phyloP scores from a whole-genome alignment of 2,113 vertebrate species.

The Acanthochromis polyacanthus region DNA sequence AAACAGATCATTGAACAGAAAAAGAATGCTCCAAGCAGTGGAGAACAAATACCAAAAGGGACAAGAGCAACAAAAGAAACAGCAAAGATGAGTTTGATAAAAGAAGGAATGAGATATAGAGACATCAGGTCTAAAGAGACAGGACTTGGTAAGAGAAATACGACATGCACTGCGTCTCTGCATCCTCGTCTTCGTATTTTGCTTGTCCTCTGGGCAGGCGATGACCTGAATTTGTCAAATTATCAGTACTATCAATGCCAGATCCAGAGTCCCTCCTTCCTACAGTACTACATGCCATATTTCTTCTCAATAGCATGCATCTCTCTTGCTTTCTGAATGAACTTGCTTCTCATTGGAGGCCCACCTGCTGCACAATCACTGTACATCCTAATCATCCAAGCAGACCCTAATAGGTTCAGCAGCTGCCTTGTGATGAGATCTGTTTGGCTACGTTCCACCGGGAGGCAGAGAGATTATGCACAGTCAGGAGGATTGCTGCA shows the following conservation, averaged over 20 bases:
- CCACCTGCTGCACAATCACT: constrained; percentile 17
- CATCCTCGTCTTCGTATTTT: constrained; percentile 15
- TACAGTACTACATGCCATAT: not conserved
- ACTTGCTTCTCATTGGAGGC: not conserved
- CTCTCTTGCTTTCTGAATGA: constrained; percentile 11
- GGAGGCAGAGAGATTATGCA: constrained; percentile 48
- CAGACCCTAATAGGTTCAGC: constrained; percentile 44
- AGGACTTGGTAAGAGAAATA: constrained; percentile 33
- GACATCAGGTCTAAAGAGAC: constrained; percentile 25
- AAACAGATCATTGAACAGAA: constrained; percentile 29
- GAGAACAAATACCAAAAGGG: constrained; percentile 5
- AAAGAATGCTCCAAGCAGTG: constrained; percentile 15
- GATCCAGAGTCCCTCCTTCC: not conserved
- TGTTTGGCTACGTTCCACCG: constrained; percentile 58
- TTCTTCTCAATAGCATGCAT: not conserved
- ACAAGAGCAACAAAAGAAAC: not conserved
- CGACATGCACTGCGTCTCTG: constrained; percentile 4
- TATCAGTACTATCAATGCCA: not conserved
- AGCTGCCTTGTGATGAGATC: constrained; percentile 51
- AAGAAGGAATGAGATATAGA: constrained; percentile 21
- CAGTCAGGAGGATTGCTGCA: constrained; percentile 61
- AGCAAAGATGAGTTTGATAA: constrained; percentile 28
- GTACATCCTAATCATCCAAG: constrained; percentile 25
- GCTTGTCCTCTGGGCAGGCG: constrained; percentile 7
- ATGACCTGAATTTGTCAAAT: constrained; percentile 59